phyloP scores from a whole-genome alignment of 2,888 invertebrate genomes.

The Chrysomela aeneicollis region DNA sequence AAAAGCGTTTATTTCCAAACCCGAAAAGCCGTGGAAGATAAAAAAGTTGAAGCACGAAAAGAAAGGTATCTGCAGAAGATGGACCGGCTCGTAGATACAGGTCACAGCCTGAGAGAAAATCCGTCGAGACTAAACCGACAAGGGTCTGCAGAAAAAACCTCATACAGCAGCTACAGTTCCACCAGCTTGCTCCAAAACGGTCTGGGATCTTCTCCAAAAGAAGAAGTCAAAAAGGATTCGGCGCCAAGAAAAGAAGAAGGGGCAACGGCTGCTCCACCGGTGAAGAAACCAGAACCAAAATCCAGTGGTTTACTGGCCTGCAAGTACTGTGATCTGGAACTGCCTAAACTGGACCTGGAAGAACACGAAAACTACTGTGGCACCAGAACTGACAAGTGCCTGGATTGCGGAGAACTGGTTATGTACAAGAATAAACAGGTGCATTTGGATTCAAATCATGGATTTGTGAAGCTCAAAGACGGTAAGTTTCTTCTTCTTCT shows the following conservation, averaged over 20 bases:
- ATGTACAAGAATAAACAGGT: constrained; percentile 74
- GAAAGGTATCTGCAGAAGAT: constrained; percentile 47
- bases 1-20: constrained; percentile 51
- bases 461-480: constrained; percentile 69
- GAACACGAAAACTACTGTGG: constrained; percentile 77
- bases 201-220: background rate
- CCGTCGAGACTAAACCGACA: constrained; percentile 3
- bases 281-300: constrained; percentile 29
- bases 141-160: constrained; percentile 9
- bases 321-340: constrained; percentile 72
- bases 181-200: constrained; percentile 19
- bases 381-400: constrained; percentile 73
- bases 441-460: constrained; percentile 73
- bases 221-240: constrained; percentile 15
- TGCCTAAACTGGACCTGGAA: constrained; percentile 67
- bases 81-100: constrained; percentile 48
- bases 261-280: background rate
- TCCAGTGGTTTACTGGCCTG: constrained; percentile 63
- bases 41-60: constrained; percentile 48
- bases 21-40: constrained; percentile 51
- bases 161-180: constrained; percentile 10
- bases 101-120: constrained; percentile 43
- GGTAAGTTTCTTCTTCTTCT: constrained; percentile 58
- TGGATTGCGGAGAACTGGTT: constrained; percentile 72
- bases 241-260: constrained; percentile 15